A percentile compares a stretch with the other conserved stretches of the same genome.
Conservation (phyloP, 2,113 vertebrate species). For the Heliornis fulica region DNA sequence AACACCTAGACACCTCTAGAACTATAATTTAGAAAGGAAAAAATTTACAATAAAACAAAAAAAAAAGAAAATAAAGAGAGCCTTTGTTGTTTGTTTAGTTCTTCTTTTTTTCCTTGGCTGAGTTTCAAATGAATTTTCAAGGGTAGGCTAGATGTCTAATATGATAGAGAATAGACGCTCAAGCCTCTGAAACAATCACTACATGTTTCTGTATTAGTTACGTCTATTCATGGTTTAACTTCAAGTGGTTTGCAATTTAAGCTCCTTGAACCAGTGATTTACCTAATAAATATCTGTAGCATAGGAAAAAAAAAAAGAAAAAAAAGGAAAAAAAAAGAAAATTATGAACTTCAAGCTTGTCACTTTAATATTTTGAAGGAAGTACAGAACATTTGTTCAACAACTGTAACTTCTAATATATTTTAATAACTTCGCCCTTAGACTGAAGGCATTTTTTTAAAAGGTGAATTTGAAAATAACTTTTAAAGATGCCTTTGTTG, state of each 20-base stretch:
- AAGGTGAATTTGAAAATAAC: not conserved
- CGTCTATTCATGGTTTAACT: not conserved
- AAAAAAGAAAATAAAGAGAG: not conserved
- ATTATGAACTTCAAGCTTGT: not conserved
- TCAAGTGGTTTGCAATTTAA: not conserved
- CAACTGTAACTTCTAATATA: not conserved
- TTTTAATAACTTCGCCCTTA: not conserved
- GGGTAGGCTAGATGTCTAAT: not conserved
- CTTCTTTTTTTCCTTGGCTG: not conserved
- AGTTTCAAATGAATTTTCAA: constrained; percentile 1
- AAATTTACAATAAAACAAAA: not conserved
- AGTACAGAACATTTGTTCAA: not conserved
- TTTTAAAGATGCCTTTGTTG: not conserved
- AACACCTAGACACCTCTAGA: fast-evolving
- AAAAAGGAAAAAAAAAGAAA: not conserved
- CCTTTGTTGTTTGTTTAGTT: not conserved
- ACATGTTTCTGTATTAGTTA: not conserved
- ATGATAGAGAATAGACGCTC: not conserved
- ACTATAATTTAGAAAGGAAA: not conserved
- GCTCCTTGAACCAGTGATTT: not conserved
- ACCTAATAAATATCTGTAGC: not conserved
- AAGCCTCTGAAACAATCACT: not conserved
- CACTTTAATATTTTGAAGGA: not conserved
- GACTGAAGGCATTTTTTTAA: not conserved
- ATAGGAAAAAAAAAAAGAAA: not conserved